These are phyloP conservation scores for Cephalopholis sonnerati DNA, from an alignment of 2,113 vertebrate genomes.

Conservation along the genomic window DNA sequence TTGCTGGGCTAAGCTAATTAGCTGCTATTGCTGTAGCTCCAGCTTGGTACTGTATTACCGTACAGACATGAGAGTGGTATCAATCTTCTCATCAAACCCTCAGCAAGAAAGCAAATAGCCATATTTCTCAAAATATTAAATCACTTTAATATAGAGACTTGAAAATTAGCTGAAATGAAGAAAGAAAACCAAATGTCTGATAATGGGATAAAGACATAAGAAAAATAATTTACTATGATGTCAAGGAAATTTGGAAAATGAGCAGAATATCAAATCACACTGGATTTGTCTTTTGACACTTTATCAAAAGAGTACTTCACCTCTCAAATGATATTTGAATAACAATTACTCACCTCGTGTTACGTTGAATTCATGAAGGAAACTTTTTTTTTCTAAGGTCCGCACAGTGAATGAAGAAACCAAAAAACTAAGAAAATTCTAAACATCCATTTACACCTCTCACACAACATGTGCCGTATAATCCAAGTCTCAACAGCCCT, in stretches of 20 bases:
- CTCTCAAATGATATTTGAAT: too few species aligned
- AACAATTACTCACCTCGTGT: too few species aligned
- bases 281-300: neutral
- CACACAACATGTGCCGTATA: too few species aligned
- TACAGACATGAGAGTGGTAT: neutral
- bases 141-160: neutral
- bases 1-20: neutral
- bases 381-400: too few species aligned
- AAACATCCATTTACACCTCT: too few species aligned
- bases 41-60: conserved; percentile 1
- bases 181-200: neutral
- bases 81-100: neutral
- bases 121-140: neutral
- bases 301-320: too few species aligned
- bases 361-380: too few species aligned
- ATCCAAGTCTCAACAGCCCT: too few species aligned
- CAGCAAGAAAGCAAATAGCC: neutral
- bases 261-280: conserved; percentile 4
- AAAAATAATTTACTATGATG: neutral
- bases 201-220: neutral
- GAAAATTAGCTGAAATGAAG: neutral
- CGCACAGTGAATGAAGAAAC: too few species aligned
- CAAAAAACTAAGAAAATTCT: too few species aligned
- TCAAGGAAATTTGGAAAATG: neutral
- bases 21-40: neutral